Evolutionary conservation across 2,797 vertebrate genomes (phyloP).

Genomic region (Meda fulgida): DNA sequence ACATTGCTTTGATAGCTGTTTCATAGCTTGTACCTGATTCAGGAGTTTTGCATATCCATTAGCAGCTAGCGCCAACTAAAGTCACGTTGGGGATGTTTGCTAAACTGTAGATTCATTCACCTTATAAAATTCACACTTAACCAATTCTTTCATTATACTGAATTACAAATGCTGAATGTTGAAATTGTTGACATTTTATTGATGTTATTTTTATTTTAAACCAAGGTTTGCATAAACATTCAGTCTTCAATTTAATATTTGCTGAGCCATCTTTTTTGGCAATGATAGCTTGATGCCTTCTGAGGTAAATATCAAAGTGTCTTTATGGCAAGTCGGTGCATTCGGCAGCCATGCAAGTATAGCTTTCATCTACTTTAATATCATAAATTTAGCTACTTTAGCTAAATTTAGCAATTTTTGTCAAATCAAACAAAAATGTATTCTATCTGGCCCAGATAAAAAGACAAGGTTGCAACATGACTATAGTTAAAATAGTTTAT

Average conservation of each 20-base stretch:
- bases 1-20: background rate
- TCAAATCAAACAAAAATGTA: background rate
- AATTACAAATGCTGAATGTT: background rate
- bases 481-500: background rate
- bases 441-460: background rate
- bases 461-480: background rate
- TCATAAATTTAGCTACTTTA: background rate
- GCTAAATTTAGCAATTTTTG: background rate
- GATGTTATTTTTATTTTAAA: background rate
- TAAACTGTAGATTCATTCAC: background rate
- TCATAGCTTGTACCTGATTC: background rate
- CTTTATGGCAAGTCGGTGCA: background rate
- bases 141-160: constrained; percentile 1
- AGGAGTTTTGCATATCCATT: constrained; percentile 8
- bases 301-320: background rate
- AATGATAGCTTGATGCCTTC: background rate
- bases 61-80: background rate
- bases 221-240: background rate
- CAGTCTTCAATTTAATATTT: background rate
- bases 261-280: background rate
- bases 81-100: background rate
- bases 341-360: background rate
- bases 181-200: background rate
- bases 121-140: background rate
- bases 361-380: background rate